phyloP scores from a whole-genome alignment of 1,140 invertebrate genomes.

The Aphaenogaster ashmeadi region DNA sequence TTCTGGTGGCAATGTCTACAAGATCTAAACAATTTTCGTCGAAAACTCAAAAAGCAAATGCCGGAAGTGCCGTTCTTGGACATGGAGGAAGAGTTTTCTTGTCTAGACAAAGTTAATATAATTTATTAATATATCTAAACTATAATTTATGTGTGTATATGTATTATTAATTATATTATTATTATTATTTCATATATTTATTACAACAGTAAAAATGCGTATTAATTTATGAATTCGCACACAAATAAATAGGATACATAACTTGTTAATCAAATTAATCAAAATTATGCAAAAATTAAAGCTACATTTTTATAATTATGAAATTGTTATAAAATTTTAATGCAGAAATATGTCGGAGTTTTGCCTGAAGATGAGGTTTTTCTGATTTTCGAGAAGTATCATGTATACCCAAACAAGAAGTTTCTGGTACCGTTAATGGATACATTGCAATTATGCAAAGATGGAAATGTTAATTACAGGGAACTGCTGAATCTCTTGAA shows the following conservation, averaged over 20 bases:
- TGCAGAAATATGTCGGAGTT: conserved; percentile 19
- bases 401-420: conserved; percentile 57
- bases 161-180: background rate
- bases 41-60: conserved; percentile 63
- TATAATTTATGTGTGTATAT: background rate
- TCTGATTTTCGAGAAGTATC: conserved; percentile 49
- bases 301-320: background rate
- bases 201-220: background rate
- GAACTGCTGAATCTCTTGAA: conserved; percentile 74
- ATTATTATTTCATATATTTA: background rate
- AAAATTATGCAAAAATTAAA: background rate
- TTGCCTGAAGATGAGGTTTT: conserved; percentile 65
- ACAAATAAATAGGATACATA: background rate
- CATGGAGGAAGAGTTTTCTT: conserved; percentile 63
- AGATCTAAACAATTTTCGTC: conserved; percentile 69
- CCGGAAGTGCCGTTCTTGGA: conserved; percentile 55
- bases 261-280: background rate
- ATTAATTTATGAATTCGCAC: background rate
- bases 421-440: conserved; percentile 67
- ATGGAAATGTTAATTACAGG: conserved; percentile 64
- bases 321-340: conserved; percentile 42
- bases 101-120: conserved; percentile 70
- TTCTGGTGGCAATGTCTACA: conserved; percentile 60
- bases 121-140: conserved; percentile 8
- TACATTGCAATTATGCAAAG: conserved; percentile 59